A percentile compares a stretch with the other conserved stretches of the same genome.
Evolutionary conservation across 2,888 invertebrate species (phyloP).

Genomic region (Ochlodes sylvanus): DNA sequence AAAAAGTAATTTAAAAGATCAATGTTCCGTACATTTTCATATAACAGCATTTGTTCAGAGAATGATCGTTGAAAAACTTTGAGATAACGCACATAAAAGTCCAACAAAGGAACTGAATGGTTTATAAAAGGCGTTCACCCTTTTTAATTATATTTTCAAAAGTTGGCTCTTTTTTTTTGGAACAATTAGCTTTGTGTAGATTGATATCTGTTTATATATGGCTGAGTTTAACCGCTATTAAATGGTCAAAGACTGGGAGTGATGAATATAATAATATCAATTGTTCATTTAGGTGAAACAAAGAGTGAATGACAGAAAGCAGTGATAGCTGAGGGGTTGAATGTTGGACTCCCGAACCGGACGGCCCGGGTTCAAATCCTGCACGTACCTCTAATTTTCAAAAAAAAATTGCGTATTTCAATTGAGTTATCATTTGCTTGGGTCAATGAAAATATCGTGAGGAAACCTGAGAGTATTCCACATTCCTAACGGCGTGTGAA

Average conservation of each 20-base stretch:
- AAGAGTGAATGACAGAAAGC: too few species aligned
- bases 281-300: not conserved
- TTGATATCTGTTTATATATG: slow-evolving; percentile 12
- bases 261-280: not conserved
- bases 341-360: too few species aligned
- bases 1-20: not conserved
- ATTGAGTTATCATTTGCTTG: too few species aligned
- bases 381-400: too few species aligned
- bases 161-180: slow-evolving; percentile 10
- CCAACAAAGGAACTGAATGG: slow-evolving; percentile 34
- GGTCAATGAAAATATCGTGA: too few species aligned
- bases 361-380: too few species aligned
- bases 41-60: slow-evolving; percentile 17
- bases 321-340: too few species aligned
- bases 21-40: not conserved
- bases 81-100: slow-evolving; percentile 35
- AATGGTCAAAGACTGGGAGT: too few species aligned
- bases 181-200: slow-evolving; percentile 12
- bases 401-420: too few species aligned
- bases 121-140: slow-evolving; percentile 15
- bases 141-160: slow-evolving; percentile 23
- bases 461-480: too few species aligned
- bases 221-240: not conserved
- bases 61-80: slow-evolving; percentile 21
- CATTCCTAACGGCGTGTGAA: too few species aligned